Conservation (phyloP, 2,888 invertebrate species). For the Acanthoscelides obtectus region DNA sequence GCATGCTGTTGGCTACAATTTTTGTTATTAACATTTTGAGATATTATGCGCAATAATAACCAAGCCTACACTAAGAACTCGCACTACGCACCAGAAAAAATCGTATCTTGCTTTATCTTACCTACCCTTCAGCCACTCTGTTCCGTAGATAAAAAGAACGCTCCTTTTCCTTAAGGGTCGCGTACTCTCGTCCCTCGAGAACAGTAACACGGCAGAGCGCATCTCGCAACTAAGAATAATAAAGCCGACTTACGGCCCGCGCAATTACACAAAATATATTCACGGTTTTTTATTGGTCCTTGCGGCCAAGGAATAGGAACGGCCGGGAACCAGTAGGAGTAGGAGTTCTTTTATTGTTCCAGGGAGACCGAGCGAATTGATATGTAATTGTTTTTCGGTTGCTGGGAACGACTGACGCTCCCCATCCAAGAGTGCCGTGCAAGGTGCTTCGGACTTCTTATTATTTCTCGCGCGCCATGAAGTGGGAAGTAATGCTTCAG, state of each 20-base stretch:
- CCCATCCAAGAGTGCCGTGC: constrained; percentile 11
- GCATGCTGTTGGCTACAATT: no score
- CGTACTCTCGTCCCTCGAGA: constrained; percentile 34
- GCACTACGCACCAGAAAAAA: no score
- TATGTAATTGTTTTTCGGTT: constrained; percentile 48
- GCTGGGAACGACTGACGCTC: constrained; percentile 31
- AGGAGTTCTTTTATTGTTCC: constrained; percentile 47
- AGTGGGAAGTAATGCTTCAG: constrained; percentile 21
- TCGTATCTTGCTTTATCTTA: no score
- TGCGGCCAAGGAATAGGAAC: constrained; percentile 48
- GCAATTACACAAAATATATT: constrained; percentile 51
- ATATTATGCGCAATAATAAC: no score
- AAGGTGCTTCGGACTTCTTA: constrained; percentile 15
- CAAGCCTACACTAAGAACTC: no score
- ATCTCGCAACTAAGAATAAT: constrained; percentile 46
- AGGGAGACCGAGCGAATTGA: constrained; percentile 43
- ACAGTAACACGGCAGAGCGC: constrained; percentile 47
- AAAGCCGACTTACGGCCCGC: constrained; percentile 49
- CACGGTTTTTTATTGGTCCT: constrained; percentile 51
- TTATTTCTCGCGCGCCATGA: constrained; percentile 18
- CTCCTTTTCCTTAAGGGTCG: constrained; percentile 6
- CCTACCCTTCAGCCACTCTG: neutral
- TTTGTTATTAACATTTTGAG: no score
- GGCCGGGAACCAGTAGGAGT: constrained; percentile 19
- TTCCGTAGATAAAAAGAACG: neutral